These are phyloP conservation scores for Xenotilapia longispinis DNA, from an alignment of 2,113 vertebrate genomes.

Conservation along the genomic window DNA sequence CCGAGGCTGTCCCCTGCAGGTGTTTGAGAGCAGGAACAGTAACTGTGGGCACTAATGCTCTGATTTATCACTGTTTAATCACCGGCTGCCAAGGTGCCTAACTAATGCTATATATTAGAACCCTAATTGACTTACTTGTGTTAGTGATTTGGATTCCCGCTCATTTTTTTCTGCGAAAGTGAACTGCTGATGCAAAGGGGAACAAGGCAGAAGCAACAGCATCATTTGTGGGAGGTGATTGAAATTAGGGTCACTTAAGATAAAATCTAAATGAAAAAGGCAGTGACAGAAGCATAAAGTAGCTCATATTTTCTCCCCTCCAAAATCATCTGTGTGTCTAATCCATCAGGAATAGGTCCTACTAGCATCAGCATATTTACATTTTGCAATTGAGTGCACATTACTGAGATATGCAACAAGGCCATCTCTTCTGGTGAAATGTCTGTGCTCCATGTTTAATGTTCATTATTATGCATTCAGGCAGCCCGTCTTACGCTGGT, in stretches of 20 bases:
- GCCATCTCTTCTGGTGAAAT: not conserved
- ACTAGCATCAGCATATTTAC: not conserved
- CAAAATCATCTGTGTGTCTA: not conserved
- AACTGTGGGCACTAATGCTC: not conserved
- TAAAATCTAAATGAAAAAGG: not conserved
- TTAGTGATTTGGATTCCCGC: not conserved
- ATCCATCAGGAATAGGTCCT: not conserved
- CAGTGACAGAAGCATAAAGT: not conserved
- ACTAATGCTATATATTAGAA: not conserved
- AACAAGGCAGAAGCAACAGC: not conserved
- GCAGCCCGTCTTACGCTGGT: not conserved
- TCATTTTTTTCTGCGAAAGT: not conserved
- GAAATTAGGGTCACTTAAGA: not conserved
- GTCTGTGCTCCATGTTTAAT: not conserved
- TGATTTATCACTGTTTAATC: conserved; percentile 36
- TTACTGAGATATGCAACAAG: not conserved
- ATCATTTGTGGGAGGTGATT: not conserved
- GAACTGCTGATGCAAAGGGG: not conserved
- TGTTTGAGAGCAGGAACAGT: conserved; percentile 19
- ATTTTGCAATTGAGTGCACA: not conserved
- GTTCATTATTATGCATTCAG: not conserved
- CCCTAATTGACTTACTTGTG: conserved; percentile 4
- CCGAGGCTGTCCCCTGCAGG: conserved; percentile 52
- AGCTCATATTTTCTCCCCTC: not conserved
- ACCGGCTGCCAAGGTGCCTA: not conserved